These are phyloP conservation scores for Chaetophractus vellerosus DNA, from an alignment of 2,797 vertebrate genomes.

Conservation along the genomic window DNA sequence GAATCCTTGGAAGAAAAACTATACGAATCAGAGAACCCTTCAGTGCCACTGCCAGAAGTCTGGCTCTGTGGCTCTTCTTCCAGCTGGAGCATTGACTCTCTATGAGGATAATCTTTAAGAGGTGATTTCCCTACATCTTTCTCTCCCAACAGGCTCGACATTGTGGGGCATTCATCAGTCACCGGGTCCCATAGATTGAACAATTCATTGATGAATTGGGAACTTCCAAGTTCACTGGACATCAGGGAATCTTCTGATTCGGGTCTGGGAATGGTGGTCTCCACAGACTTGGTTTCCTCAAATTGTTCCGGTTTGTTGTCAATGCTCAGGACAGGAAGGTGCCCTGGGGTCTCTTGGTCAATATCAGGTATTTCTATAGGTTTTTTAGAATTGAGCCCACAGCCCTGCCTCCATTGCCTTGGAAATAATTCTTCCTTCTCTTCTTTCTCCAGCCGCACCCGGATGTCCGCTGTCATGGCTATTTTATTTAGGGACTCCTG, in stretches of 20 bases:
- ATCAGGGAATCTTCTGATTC: background rate
- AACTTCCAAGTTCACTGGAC: too few species aligned
- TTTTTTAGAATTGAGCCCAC: background rate
- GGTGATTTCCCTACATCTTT: too few species aligned
- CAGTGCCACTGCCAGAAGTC: too few species aligned
- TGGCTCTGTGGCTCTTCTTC: too few species aligned
- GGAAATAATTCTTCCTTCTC: background rate
- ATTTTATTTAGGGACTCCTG: background rate
- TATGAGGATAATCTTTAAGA: too few species aligned
- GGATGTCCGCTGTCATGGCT: background rate
- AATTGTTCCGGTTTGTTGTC: too few species aligned
- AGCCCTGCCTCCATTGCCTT: background rate
- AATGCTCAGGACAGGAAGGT: background rate
- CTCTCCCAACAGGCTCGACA: conserved; percentile 85
- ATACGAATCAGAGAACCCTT: too few species aligned
- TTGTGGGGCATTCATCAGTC: conserved; percentile 91
- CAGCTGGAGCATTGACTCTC: too few species aligned
- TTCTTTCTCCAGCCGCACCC: background rate
- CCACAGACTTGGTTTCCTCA: too few species aligned
- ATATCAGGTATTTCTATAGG: too few species aligned
- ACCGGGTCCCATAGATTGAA: conserved; percentile 93
- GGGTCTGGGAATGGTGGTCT: background rate
- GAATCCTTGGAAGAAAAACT: too few species aligned
- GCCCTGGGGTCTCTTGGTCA: too few species aligned
- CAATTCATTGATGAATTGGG: conserved; percentile 87